These are phyloP conservation scores for Hyperopisus bebe DNA, from an alignment of 2,113 vertebrate genomes.

Conservation along the genomic window DNA sequence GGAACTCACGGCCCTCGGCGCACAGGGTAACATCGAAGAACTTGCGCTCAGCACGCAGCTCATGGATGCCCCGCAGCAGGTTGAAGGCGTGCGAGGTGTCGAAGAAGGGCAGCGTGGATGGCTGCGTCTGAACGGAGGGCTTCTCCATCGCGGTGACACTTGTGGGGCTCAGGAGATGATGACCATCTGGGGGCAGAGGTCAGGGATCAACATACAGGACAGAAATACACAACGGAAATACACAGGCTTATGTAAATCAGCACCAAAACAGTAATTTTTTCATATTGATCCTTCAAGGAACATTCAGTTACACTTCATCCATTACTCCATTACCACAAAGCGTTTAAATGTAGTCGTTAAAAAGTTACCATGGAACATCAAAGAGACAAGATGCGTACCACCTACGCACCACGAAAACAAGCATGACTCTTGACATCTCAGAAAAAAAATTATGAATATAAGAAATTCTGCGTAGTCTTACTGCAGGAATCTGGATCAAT, in stretches of 20 bases:
- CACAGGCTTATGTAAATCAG: neutral
- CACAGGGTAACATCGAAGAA: conserved; percentile 89
- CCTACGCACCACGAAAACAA: neutral
- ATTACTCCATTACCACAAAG: neutral
- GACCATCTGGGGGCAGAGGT: conserved; percentile 42
- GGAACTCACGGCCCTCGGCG: conserved; percentile 83
- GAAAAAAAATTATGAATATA: neutral
- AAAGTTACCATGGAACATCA: neutral
- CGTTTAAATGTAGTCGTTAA: neutral
- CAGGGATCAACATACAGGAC: neutral
- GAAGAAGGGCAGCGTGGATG: conserved; percentile 74
- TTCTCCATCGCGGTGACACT: conserved; percentile 54
- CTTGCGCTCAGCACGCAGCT: conserved; percentile 81
- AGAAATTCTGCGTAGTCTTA: neutral
- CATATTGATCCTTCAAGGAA: neutral
- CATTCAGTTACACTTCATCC: too few relatives aligned
- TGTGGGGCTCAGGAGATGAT: conserved; percentile 31
- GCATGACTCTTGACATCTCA: neutral
- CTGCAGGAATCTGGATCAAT: neutral
- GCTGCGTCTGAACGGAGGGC: conserved; percentile 58
- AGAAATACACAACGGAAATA: neutral
- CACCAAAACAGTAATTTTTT: neutral
- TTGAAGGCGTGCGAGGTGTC: conserved; percentile 84
- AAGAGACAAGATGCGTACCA: neutral
- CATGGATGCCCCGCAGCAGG: conserved; percentile 82